A percentile compares a stretch with the other conserved stretches of the same genome.
Evolutionary conservation across 1,140 invertebrate species (phyloP).

Genomic region (Ceratoteleas bidentatus): DNA sequence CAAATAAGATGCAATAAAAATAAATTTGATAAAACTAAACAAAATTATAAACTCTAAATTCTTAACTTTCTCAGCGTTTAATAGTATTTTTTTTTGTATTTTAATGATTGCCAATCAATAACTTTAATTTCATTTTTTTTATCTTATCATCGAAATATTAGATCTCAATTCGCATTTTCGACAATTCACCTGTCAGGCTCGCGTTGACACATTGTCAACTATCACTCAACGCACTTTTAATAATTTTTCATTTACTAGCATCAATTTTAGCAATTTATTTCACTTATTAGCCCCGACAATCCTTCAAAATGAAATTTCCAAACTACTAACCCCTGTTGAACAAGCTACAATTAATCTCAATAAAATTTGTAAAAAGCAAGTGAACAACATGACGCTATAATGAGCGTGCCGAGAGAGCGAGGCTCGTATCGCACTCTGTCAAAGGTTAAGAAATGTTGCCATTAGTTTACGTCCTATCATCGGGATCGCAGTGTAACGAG

Average conservation of each 20-base stretch:
- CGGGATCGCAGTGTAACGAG: constrained; percentile 32
- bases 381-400: constrained; percentile 32
- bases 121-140: no score
- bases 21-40: no score
- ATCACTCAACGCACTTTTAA: background rate
- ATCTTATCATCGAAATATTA: no score
- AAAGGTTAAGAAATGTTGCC: constrained; percentile 51
- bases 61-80: no score
- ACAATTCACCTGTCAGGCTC: no score
- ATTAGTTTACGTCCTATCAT: constrained; percentile 62
- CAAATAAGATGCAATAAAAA: no score
- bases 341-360: constrained; percentile 43
- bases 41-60: no score
- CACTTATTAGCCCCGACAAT: background rate
- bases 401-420: constrained; percentile 31
- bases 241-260: background rate
- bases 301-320: background rate
- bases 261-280: background rate
- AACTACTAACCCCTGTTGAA: background rate
- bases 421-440: constrained; percentile 33
- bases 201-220: no score
- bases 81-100: no score
- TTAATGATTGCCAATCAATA: no score
- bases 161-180: no score
- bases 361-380: constrained; percentile 56